Base-by-base conservation (phyloP, 2,113 vertebrate genomes). In the Pseudorhombus dupliciocellatus region DNA sequence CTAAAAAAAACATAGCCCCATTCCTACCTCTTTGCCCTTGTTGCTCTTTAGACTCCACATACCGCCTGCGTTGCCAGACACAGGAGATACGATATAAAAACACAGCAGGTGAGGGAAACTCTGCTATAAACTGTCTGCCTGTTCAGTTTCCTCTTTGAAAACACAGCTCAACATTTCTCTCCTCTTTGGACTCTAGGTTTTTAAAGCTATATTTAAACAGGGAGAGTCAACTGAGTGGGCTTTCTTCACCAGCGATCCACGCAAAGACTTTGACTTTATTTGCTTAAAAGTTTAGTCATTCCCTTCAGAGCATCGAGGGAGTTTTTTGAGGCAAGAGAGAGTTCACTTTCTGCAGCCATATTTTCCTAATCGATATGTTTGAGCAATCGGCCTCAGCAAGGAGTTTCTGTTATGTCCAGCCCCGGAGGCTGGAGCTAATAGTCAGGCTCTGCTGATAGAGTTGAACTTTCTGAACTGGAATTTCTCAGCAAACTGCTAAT, bases 91-190 rank as follows among this genome's bases (percentile, higher is more conserved):
- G 70, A 80, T 83, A 80, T 83, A 72, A 57, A 76, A 48, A 1
- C 11, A 48, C 71, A 79, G 72, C 59, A 1, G 81, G 65, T 73
- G 77, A 61, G 42, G 50, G 65, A 57, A 74, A 20, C n/a, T 52
- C 40, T 69, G 58, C 16, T 50, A 53, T 21, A 73, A 64, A 26
- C 69, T 54, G 44, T 64, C 50, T 60, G 54, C 14, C 42, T 75
- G 67, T 77, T 77, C 24, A 44, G 26, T 65, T 72, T 54, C 24
- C 40, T 66, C 55, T 83, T 84, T 83, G 68, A 85, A 80, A 62
- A 53, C 2, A 5, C 30, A 52, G 53, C 58, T 73, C 63, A 69
- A 53, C 11, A n/a, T 66, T 42, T 48, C n/a, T 26, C n/a, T 2
- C 10, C 26, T 22, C 42, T 28, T 54, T 70, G 60, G 30, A 40